Base-by-base conservation (phyloP, 2,113 vertebrate species). In the Aspiorhynchus laticeps region DNA sequence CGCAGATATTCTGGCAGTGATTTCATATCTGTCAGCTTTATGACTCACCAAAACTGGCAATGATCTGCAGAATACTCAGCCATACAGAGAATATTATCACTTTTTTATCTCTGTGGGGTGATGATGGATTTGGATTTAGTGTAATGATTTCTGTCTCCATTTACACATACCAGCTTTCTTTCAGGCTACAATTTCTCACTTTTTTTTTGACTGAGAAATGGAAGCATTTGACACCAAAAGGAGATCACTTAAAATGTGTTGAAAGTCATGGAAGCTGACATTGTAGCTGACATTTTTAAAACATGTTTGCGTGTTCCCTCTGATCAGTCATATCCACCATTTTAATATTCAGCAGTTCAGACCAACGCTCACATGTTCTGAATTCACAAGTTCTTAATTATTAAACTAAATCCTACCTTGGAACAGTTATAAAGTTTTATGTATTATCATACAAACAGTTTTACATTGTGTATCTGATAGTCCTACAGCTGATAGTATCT, bases 41-140 rank as follows among this genome's bases (percentile, higher is more conserved):
- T 81, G 61, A 65, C 56, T 81, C n/a, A 81, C 79, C n/a, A 4
- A 81, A 46, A 43, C 79, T 19, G 38, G 24, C 59, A 81, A 81
- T 28, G 38, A 81, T 81, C 56, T 65, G 59, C 59, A 65, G 59
- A 65, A 65, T 28, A 81, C 79, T 65, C 9, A 28, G 24, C 7
- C 51, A 80, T 38, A 15, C 14, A 80, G 33, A 80, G 15, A 63
- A 24, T 43, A 26, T 63, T 81, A 81, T 65, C 14, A 61, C 36
- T 7, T 48, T 14, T 38, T 51, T 41, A 80, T 80, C 78, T 63
- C 31, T 41, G 61, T 81, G 36, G 78, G 53, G 12, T 26, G n/a
- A 28, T 81, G 36, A 31, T 43, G 24, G 24, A 80, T 63, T 81
- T 81, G 24, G 53, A 80, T 63, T 80, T 63, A 81, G 38, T 46